Conservation (phyloP, 2,113 vertebrate species). For the Fulica atra region DNA sequence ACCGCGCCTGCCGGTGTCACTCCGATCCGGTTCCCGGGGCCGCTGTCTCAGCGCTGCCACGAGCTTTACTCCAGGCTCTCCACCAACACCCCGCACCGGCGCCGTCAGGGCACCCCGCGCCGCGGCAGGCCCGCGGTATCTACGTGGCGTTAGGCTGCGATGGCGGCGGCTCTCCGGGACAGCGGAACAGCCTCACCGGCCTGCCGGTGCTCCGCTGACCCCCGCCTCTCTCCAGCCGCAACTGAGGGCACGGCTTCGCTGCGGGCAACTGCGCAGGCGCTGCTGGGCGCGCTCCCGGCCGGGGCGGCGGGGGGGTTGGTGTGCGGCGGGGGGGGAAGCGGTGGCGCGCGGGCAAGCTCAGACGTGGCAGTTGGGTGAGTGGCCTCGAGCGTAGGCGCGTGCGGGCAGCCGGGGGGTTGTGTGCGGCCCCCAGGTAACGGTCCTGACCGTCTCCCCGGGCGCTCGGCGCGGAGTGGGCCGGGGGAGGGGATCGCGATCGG, state of each 20-base stretch:
- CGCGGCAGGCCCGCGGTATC: background rate
- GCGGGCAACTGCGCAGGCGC: background rate
- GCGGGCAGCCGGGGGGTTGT: background rate
- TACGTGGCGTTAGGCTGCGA: accelerated
- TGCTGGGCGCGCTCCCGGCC: background rate
- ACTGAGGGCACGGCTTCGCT: background rate
- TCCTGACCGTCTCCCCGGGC: background rate
- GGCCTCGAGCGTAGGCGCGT: background rate
- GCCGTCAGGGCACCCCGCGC: background rate
- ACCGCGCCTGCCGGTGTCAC: no score
- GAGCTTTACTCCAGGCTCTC: background rate
- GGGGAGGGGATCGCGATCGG: no score
- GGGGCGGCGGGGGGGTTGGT: background rate
- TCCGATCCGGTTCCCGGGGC: no score
- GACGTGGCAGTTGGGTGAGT: background rate
- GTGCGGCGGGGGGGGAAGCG: background rate
- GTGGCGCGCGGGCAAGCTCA: background rate
- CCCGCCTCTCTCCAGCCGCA: background rate
- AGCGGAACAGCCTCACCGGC: accelerated
- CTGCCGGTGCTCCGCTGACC: background rate
- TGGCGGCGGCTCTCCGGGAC: background rate
- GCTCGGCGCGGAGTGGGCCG: no score
- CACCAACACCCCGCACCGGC: accelerated
- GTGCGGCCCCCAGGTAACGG: background rate
- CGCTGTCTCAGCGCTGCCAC: no score